Evolutionary conservation across 2,113 vertebrate genomes (phyloP).

Genomic region (Ameiurus melas): DNA sequence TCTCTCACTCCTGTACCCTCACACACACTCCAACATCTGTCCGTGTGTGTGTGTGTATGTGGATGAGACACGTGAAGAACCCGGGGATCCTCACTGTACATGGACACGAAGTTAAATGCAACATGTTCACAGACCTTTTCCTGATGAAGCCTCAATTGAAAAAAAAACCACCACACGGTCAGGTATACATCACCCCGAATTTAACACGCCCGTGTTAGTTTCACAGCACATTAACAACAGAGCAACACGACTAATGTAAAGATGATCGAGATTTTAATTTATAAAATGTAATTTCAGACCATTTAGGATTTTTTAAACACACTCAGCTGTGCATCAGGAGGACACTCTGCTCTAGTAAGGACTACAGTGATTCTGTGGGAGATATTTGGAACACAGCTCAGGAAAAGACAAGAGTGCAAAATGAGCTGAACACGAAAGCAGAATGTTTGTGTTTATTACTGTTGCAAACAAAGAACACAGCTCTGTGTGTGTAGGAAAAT

Average conservation of each 20-base stretch:
- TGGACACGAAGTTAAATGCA: background rate
- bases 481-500: background rate
- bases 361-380: background rate
- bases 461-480: background rate
- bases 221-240: background rate
- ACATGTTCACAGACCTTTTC: background rate
- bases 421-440: background rate
- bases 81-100: background rate
- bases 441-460: background rate
- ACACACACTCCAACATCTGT: background rate
- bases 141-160: background rate
- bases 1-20: background rate
- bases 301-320: background rate
- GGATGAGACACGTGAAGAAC: no score
- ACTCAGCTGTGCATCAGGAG: background rate
- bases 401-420: background rate
- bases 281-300: background rate
- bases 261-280: background rate
- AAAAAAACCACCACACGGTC: background rate
- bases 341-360: background rate
- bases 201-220: background rate
- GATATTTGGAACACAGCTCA: background rate
- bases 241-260: background rate
- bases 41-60: background rate
- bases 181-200: background rate